phyloP scores from a whole-genome alignment of 2,888 invertebrate genomes.

The Chironomus riparius region DNA sequence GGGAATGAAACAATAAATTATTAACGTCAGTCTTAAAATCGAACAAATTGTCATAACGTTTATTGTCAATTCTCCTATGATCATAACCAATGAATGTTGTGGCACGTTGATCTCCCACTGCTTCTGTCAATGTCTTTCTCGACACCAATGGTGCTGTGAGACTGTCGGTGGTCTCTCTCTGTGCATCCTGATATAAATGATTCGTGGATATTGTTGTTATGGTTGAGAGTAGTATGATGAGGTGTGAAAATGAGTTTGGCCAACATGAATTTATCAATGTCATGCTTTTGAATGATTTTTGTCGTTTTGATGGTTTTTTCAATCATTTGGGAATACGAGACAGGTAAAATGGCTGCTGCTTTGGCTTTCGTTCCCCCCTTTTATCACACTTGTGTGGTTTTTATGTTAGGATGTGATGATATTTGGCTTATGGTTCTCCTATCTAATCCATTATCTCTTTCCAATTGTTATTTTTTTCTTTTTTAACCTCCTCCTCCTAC shows the following conservation, averaged over 20 bases:
- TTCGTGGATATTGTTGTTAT: constrained; percentile 4
- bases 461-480: background rate
- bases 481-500: background rate
- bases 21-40: constrained; percentile 23
- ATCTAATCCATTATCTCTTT: background rate
- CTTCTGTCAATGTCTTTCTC: background rate
- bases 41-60: constrained; percentile 25
- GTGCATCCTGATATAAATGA: background rate
- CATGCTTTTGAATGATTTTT: constrained; percentile 24
- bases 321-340: constrained; percentile 15
- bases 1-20: constrained; percentile 21
- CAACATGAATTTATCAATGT: constrained; percentile 25
- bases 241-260: constrained; percentile 17
- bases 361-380: too few relatives aligned
- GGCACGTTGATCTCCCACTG: background rate
- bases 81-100: background rate
- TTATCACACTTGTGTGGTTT: too few relatives aligned
- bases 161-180: background rate
- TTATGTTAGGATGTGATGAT: too few relatives aligned
- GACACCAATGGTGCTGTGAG: background rate
- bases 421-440: background rate
- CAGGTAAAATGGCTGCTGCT: background rate
- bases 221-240: constrained; percentile 15
- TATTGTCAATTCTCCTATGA: constrained; percentile 18
- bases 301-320: constrained; percentile 13